Evolutionary conservation across 2,888 invertebrate species (phyloP), one percentile per base, ranked within the genome.

Genomic region (Imbricaverruca yamaguchii): DNA sequence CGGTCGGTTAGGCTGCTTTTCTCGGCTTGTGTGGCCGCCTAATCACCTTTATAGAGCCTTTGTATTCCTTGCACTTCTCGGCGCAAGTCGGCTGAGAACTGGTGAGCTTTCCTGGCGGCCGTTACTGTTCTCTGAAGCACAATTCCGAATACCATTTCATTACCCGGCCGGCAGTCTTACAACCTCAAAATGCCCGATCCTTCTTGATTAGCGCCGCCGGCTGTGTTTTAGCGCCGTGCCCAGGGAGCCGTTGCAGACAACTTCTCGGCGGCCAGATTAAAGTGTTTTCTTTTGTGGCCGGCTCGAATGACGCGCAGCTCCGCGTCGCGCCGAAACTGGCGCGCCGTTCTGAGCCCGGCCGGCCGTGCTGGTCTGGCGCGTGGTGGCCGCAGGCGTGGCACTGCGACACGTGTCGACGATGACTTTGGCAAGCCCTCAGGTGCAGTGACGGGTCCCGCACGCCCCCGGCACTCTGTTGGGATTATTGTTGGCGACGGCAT

Each of bases 71-170:
- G 74, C 74, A 74, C 74, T 74, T 55, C 9, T 55, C 74, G 11
- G 74, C 12, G 21, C 55, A 55, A 55, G 18, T 15, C 12, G 6
- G 39, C 53, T 15, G 55, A 74, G 53, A 55, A 53, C 74, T 74
- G 74, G 21, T 55, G 18, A 53, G 74, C 74, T 53, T 53, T 74
- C 74, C 74, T 10, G 74, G 23, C 74, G 74, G 21, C 74, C 18
- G 21, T 53, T 53, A 53, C 55, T 15, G 53, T 53, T 53, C 53
- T 53, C 74, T 15, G 74, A 74, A 74, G 74, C 74, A 53, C 74
- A 10, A 55, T 74, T 74, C 74, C 74, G 74, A 74, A 74, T 55
- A 74, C 74, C 74, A 74, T 74, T 74, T 74, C 74, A 74, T 74
- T 74, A 74, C 74, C 74, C 74, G 18, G 55, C 69, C 55, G 74